A percentile compares a stretch with the other conserved stretches of the same genome.
phyloP scores from a whole-genome alignment of 1,140 invertebrate genomes.

The Drosophila tani region DNA sequence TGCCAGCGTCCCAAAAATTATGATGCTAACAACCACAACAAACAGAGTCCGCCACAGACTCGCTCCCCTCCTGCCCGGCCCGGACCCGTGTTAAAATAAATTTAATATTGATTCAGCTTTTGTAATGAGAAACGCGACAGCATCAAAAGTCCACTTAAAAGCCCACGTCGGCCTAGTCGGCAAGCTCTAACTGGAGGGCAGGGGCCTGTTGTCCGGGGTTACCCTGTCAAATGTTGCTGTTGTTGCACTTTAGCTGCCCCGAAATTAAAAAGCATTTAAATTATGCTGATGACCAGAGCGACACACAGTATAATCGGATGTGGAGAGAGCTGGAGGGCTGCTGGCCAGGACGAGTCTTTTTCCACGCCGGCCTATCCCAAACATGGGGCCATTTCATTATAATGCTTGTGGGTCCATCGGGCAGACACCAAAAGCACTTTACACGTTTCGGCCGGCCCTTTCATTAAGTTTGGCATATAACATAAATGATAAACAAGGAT shows the following conservation, averaged over 20 bases:
- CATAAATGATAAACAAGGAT: conserved; percentile 52
- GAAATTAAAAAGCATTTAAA: conserved; percentile 83
- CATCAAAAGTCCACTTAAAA: conserved; percentile 74
- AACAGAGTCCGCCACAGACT: conserved; percentile 33
- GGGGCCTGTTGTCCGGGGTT: conserved; percentile 40
- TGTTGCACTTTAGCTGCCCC: conserved; percentile 73
- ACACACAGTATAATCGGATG: conserved; percentile 28
- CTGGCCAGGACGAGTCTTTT: conserved; percentile 7
- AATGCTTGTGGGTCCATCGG: conserved; percentile 64
- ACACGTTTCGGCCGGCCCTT: conserved; percentile 64
- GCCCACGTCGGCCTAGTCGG: conserved; percentile 57
- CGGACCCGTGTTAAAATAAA: conserved; percentile 67
- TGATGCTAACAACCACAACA: conserved; percentile 74
- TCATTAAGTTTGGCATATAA: conserved; percentile 72
- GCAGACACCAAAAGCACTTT: conserved; percentile 77
- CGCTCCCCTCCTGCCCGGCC: not conserved
- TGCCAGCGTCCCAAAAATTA: conserved; percentile 47
- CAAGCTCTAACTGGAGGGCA: conserved; percentile 32
- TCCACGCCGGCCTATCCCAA: conserved; percentile 34
- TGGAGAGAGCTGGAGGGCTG: not conserved
- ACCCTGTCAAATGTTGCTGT: conserved; percentile 69
- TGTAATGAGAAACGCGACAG: conserved; percentile 81
- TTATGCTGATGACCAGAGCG: conserved; percentile 76
- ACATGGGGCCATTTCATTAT: conserved; percentile 64
- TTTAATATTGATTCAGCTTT: conserved; percentile 84